Percentiles rank a stretch among this genome's conserved stretches.
These are phyloP conservation scores for Proisotoma minuta DNA, from an alignment of 2,888 invertebrate species.

Conservation along the genomic window DNA sequence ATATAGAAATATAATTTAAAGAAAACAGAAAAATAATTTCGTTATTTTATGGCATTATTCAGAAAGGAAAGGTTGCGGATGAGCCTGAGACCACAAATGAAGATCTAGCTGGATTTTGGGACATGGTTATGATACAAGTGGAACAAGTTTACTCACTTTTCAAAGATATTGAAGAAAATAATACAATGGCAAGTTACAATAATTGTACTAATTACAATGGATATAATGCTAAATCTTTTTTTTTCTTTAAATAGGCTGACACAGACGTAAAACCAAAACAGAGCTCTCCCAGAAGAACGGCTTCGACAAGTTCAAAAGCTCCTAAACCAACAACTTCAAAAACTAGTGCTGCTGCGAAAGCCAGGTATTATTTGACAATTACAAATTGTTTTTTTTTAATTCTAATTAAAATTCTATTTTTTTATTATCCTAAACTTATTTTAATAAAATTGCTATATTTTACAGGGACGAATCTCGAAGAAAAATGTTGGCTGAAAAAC, in stretches of 20 bases:
- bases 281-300: slow-evolving; percentile 8
- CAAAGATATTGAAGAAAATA: slow-evolving; percentile 34
- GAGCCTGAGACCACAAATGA: slow-evolving; percentile 81
- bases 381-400: neutral
- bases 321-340: slow-evolving; percentile 9
- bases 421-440: neutral
- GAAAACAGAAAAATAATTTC: neutral
- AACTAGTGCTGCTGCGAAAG: slow-evolving; percentile 32
- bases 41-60: neutral
- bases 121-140: slow-evolving; percentile 91
- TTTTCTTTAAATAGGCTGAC: neutral
- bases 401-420: neutral
- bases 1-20: too few relatives aligned
- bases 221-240: neutral
- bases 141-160: slow-evolving; percentile 64
- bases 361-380: slow-evolving; percentile 22
- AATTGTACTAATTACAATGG: neutral
- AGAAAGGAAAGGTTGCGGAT: slow-evolving; percentile 52
- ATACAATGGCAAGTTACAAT: neutral
- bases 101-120: slow-evolving; percentile 95
- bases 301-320: slow-evolving; percentile 4
- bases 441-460: too few relatives aligned
- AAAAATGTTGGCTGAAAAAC: slow-evolving; percentile 71
- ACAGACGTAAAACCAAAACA: neutral
- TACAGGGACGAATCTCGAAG: slow-evolving; percentile 62